Percentiles rank a stretch among this genome's conserved stretches.
Evolutionary conservation across 2,797 vertebrate species (phyloP).

Genomic region (Enteromius unitaeniatus): DNA sequence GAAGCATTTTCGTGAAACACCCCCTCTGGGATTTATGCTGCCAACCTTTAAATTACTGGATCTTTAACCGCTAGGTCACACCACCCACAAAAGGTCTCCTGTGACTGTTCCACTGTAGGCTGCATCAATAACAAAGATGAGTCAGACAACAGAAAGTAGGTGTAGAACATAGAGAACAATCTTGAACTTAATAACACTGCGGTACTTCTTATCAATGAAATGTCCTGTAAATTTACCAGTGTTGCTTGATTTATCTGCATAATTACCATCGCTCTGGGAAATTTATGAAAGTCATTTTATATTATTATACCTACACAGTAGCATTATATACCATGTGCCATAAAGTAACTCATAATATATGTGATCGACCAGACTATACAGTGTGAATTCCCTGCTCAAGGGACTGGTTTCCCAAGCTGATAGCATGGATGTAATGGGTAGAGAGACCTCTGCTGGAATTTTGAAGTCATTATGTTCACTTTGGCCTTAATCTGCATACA

Average conservation of each 20-base stretch:
- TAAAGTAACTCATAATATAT: neutral
- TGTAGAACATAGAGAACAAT: neutral
- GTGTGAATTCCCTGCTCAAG: neutral
- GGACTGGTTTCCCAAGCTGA: neutral
- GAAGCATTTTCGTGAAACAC: neutral
- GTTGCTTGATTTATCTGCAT: neutral
- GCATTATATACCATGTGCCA: neutral
- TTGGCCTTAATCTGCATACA: neutral
- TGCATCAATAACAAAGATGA: slow-evolving; percentile 5
- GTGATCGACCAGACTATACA: neutral
- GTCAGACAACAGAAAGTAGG: slow-evolving; percentile 16
- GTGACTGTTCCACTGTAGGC: neutral
- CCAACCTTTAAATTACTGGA: slow-evolving; percentile 9
- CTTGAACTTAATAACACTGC: neutral
- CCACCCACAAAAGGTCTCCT: slow-evolving; percentile 9
- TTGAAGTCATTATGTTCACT: neutral
- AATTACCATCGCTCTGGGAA: neutral
- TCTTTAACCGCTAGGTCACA: neutral
- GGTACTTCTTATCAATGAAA: neutral
- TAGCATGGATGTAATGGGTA: neutral
- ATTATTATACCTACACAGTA: neutral
- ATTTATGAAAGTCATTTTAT: neutral
- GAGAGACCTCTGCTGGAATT: slow-evolving; percentile 39
- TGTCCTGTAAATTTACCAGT: neutral
- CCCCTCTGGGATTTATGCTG: neutral